Conservation (phyloP, 2,888 invertebrate species). For the Ceratothoa steindachneri region DNA sequence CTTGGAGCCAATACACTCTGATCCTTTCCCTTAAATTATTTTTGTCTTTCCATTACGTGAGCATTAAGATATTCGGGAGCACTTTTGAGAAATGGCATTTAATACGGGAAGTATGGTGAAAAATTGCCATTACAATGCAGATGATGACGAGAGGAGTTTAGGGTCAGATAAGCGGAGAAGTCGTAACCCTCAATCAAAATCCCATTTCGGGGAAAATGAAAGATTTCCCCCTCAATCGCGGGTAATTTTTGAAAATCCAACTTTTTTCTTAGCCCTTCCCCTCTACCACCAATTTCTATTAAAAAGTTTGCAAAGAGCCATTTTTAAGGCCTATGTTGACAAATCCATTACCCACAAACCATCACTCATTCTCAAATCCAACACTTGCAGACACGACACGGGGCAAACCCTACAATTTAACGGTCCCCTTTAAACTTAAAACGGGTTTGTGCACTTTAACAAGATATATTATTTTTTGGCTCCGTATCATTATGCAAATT, state of each 20-base stretch:
- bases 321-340: slow-evolving; percentile 39
- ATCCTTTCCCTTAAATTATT: too few relatives aligned
- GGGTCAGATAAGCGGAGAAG: too few relatives aligned
- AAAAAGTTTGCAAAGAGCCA: slow-evolving; percentile 40
- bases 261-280: not conserved
- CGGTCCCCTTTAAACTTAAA: not conserved
- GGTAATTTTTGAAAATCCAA: not conserved
- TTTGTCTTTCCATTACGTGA: too few relatives aligned
- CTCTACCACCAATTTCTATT: slow-evolving; percentile 37
- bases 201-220: not conserved
- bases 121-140: too few relatives aligned
- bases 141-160: too few relatives aligned
- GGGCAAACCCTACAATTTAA: not conserved
- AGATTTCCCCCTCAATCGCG: not conserved
- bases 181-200: not conserved
- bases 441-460: not conserved
- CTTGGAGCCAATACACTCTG: too few relatives aligned
- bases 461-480: not conserved
- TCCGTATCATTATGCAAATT: not conserved
- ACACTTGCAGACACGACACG: not conserved
- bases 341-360: slow-evolving; percentile 36
- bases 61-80: too few relatives aligned
- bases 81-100: too few relatives aligned
- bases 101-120: too few relatives aligned
- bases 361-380: slow-evolving; percentile 29